Base-by-base conservation (phyloP, 1,140 invertebrate genomes). In the Drosophila prosaltans region DNA sequence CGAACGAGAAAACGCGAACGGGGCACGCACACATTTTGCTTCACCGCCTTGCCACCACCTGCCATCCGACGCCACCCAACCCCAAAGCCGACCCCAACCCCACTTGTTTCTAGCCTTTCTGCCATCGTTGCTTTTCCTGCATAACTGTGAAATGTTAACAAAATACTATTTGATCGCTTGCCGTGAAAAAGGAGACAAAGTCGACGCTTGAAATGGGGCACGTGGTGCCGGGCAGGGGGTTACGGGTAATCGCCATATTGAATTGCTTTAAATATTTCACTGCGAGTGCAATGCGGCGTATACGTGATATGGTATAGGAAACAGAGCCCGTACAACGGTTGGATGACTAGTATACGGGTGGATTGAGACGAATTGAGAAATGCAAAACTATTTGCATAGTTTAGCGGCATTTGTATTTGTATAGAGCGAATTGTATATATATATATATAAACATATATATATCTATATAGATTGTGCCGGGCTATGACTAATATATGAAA, bases 101-200 rank as follows among this genome's bases (percentile, higher is more conserved):
- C 1, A 36, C 32, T 7, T 5, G 6, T 30, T 30, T 4, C 28
- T 2, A 30, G 32, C 32, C 32, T 36, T 36, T 36, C 24, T 48
- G 45, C 45, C 45, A 2, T 48, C 45, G 21, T 48, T 48, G 16
- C 21, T 21, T 16, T 11, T 30, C 28, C 24, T 65, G 82, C 82
- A 81, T 78, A 71, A 69, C 72, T 82, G 63, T 51, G 69, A 82
- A 81, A 69, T 88, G 82, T 88, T 88, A 88, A 88, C 82, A 79
- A 78, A 75, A 82, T 81, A 76, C 76, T 77, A 65, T 86, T 86
- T 83, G 83, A 86, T 86, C 83, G 82, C 82, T 83, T 86, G 82
- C 80, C 63, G 59, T 39, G 41, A 30, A 48, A 32, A 28, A 43
- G 45, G 45, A 51, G 45, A 51, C 45, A 51, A 51, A 51, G 45